Evolutionary conservation across 2,797 vertebrate genomes (phyloP).

Genomic region (Crenichthys baileyi): DNA sequence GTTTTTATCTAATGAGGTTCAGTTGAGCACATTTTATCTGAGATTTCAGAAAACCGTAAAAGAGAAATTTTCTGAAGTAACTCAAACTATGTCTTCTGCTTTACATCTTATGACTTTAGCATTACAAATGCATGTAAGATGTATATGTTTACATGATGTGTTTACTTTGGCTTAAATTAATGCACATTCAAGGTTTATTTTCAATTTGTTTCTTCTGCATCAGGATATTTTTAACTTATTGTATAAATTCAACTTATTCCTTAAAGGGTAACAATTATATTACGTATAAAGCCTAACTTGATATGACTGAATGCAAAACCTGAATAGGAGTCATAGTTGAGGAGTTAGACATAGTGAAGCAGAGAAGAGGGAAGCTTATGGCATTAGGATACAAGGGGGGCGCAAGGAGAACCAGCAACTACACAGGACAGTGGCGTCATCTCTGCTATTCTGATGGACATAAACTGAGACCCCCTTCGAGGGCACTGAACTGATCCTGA

Average conservation of each 20-base stretch:
- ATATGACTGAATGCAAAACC: conserved; percentile 30
- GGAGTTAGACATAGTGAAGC: conserved; percentile 32
- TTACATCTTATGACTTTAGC: background rate
- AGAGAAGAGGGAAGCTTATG: conserved; percentile 50
- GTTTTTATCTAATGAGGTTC: background rate
- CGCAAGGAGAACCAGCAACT: conserved; percentile 54
- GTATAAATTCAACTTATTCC: background rate
- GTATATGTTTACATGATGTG: background rate
- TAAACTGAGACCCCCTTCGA: conserved; percentile 77
- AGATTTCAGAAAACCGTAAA: background rate
- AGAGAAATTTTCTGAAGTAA: background rate
- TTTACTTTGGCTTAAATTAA: background rate
- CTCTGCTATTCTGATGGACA: conserved; percentile 72
- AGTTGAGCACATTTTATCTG: background rate
- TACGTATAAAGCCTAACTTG: conserved; percentile 6
- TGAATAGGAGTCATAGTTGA: conserved; percentile 43
- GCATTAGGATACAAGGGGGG: conserved; percentile 54
- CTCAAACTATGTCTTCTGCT: background rate
- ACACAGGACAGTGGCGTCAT: conserved; percentile 74
- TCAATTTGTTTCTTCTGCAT: background rate
- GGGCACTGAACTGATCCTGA: conserved; percentile 84
- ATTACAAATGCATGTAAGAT: background rate
- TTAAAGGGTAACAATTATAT: background rate
- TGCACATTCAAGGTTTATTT: background rate
- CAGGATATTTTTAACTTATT: background rate